These are phyloP conservation scores for Liparis tanakae DNA, from an alignment of 2,797 vertebrate species.

Conservation along the genomic window DNA sequence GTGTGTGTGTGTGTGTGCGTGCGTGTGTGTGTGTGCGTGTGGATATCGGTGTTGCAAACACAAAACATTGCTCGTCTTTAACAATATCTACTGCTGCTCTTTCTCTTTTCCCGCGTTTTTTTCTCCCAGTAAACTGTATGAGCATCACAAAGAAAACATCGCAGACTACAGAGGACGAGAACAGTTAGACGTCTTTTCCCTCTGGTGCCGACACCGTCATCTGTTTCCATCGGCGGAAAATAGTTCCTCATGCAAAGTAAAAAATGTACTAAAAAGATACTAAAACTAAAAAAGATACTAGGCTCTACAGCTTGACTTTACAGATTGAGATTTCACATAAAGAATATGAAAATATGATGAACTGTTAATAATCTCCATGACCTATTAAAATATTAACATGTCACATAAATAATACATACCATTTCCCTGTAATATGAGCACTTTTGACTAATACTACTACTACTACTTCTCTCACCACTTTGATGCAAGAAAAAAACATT, in stretches of 20 bases:
- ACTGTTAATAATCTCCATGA: background rate
- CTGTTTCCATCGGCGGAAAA: background rate
- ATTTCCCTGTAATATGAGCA: background rate
- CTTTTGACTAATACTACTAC: background rate
- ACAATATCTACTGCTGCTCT: conserved; percentile 10
- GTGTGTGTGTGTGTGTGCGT: no score
- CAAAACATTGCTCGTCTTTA: background rate
- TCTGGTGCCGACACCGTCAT: background rate
- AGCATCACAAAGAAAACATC: background rate
- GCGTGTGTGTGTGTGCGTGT: conserved; percentile 6
- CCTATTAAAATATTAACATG: background rate
- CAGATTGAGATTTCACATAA: background rate
- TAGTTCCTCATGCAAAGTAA: background rate
- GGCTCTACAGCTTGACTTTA: background rate
- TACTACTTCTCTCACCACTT: background rate
- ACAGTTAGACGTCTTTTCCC: background rate
- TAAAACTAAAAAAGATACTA: background rate
- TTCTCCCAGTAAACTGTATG: background rate
- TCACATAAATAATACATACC: background rate
- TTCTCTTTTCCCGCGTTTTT: background rate
- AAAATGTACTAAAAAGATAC: background rate
- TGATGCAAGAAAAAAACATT: background rate
- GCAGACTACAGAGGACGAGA: background rate
- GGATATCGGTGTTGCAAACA: background rate
- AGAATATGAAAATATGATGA: background rate